Base-by-base conservation (phyloP, 2,113 vertebrate species). In the Larimichthys crocea region DNA sequence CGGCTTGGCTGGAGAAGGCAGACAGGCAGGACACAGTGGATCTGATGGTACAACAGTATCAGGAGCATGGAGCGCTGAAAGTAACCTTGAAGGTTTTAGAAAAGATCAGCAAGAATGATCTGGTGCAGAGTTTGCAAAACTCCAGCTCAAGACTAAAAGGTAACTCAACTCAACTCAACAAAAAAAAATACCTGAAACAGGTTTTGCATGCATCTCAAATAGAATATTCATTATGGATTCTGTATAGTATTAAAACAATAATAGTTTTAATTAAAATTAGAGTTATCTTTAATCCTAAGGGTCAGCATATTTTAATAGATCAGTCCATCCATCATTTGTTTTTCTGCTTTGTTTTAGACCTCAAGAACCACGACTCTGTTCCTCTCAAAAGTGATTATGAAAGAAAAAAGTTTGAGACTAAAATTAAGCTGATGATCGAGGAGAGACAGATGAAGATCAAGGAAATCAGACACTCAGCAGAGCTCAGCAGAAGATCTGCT, bases 401-500 rank as follows among this genome's bases (percentile, higher is more conserved):
- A 42, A 60, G 16, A 5, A 56, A 59, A 46, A 79, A 79, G 57
- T 59, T 86, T 11, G 56, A 0, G 26, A 52, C 10, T 5, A 2
- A 59, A 60, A 56, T 85, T 0, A n/a, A 71, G 7, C 69, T 15
- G 76, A 65, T 73, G 75, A 87, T 89, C 44, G 24, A 79, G 50
- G 48, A 82, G 6, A 89, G 77, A 61, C 22, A 11, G 35, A 68
- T 11, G 22, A 91, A 85, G 71, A 79, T 91, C 52, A 0, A 0
- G 20, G 82, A 89, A 52, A 70, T 91, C 70, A 63, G 35, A 56
- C 7, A 3, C 19, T 79, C 82, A 19, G 66, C 53, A 26, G 63
- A 83, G 42, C 19, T 85, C 57, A 83, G 71, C 44, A 66, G 40
- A n/a, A 74, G 74, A 40, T 82, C 71, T 35, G 87, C 86, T 46